Evolutionary conservation across 2,797 vertebrate genomes (phyloP), one percentile per base, ranked within the genome.

Genomic region (Zalophus californianus): DNA sequence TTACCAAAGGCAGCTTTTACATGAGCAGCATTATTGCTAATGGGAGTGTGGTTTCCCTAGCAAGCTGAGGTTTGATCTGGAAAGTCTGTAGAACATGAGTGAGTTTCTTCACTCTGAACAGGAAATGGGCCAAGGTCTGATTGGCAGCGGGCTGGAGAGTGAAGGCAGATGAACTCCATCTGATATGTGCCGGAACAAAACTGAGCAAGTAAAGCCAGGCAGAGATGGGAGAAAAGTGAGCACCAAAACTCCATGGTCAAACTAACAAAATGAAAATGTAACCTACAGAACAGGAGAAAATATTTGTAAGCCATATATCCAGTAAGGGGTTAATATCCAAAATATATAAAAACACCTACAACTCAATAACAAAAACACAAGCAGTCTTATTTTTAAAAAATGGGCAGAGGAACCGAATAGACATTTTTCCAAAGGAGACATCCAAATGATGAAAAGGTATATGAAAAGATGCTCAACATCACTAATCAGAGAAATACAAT

Each of bases 1-100:
- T 98, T 98, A 9, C 56, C 97, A 98, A 20, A 97, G 98, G 95
- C 96, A 98, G 95, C 95, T 97, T 96, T 98, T 97, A 80, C 97
- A 44, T 70, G 89, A 89, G 58, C 54, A 94, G 66, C 52, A 92
- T 93, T 92, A 54, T 70, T 90, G 94, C 90, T 38, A 20, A 35
- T 25, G 35, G 54, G 64, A 20, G 18, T 85, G 50, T 60, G 70
- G n/a, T 27, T 73, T 16, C 16, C 16, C 13, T 18, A 25, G n/a
- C 7, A 52, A 90, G 27, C 90, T 95, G 94, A 89, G 89, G 64
- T 91, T 98, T 98, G 94, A 96, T 98, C n/a, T 52, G 32, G 82
- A 98, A 98, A 95, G 32, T 96, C 96, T 96, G 50, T 72, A 85
- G 80, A 91, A 86, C 72, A 13, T 90, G 64, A 79, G 78, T 91